Evolutionary conservation across 2,797 vertebrate species (phyloP).

Genomic region (Acropternis orthonyx): DNA sequence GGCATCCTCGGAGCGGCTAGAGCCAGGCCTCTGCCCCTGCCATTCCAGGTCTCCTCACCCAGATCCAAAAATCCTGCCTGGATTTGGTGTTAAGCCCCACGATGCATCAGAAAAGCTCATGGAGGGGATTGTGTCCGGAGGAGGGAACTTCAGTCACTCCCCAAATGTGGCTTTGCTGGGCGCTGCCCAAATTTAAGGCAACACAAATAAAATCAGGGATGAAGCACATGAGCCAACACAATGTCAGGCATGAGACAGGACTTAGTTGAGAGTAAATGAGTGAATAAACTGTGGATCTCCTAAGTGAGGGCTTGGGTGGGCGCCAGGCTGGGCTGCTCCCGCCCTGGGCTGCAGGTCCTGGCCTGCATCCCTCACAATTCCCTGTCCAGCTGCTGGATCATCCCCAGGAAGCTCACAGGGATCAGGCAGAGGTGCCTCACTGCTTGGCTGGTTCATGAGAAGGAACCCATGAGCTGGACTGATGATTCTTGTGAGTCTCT

Average conservation of each 20-base stretch:
- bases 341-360: neutral
- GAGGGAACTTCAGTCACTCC: neutral
- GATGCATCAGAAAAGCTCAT: accelerated
- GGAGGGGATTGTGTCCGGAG: neutral
- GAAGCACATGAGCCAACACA: accelerated
- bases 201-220: accelerated
- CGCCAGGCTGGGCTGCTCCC: neutral
- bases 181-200: neutral
- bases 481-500: neutral
- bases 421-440: neutral
- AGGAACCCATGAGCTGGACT: neutral
- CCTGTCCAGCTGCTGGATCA: neutral
- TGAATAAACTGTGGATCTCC: accelerated
- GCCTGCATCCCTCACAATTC: neutral
- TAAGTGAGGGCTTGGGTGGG: neutral
- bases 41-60: neutral
- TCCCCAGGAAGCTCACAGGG: accelerated
- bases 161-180: neutral
- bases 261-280: neutral
- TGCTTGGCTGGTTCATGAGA: accelerated
- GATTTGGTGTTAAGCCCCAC: neutral
- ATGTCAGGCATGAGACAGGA: accelerated
- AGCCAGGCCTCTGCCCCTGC: neutral
- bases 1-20: neutral
- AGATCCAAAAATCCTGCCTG: neutral